A percentile compares a stretch with the other conserved stretches of the same genome.
Conservation (phyloP, 2,797 vertebrate species). For the Monodelphis domestica region DNA sequence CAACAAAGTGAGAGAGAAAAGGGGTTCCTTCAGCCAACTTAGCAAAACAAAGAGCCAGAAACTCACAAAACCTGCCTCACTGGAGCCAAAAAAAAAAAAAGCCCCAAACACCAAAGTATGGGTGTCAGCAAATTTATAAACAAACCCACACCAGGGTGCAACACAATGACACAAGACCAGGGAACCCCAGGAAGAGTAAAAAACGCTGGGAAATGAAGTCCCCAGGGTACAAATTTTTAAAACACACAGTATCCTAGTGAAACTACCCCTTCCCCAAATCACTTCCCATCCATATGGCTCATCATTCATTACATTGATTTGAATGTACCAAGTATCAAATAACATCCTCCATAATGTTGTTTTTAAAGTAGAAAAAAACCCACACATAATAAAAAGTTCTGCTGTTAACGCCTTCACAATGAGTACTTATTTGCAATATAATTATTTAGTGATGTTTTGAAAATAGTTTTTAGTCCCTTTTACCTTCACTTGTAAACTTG, state of each 20-base stretch:
- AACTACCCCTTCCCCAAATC: neutral
- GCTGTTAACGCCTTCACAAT: neutral
- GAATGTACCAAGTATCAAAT: neutral
- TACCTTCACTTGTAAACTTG: slow-evolving; percentile 96
- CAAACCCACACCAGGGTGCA: no score
- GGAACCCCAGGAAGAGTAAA: no score
- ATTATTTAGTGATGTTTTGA: slow-evolving; percentile 60
- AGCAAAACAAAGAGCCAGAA: no score
- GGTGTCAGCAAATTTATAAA: no score
- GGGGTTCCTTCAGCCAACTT: no score
- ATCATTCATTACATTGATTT: slow-evolving; percentile 19
- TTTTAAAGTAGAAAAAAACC: neutral
- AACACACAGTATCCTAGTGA: neutral
- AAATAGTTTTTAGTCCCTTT: slow-evolving; percentile 80
- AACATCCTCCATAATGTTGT: slow-evolving; percentile 11
- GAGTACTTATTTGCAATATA: neutral
- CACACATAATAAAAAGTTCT: neutral
- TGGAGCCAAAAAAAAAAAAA: no score
- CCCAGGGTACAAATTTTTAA: no score
- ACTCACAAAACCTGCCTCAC: no score
- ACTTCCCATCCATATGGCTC: neutral
- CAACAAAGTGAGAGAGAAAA: no score
- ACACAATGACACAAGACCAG: no score
- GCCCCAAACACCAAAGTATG: no score
- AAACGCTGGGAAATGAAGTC: no score